Percentiles rank a stretch among this genome's conserved stretches.
Evolutionary conservation across 2,888 invertebrate genomes (phyloP).

Genomic region (Hirtodrosophila confusa): DNA sequence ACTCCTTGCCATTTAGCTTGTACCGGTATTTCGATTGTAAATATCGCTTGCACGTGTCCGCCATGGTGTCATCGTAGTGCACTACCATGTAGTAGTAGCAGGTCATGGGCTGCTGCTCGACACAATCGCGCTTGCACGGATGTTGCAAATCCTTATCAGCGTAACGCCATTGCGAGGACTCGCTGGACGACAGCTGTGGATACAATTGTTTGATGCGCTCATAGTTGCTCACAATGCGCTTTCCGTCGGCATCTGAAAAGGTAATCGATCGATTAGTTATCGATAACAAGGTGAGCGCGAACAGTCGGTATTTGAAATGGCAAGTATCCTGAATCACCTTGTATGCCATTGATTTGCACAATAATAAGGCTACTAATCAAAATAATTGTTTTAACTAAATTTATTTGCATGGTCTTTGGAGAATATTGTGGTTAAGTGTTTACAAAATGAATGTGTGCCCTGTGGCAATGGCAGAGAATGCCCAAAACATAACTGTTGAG

Average conservation of each 20-base stretch:
- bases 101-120: conserved; percentile 71
- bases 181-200: conserved; percentile 62
- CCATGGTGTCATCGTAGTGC: conserved; percentile 81
- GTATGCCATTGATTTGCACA: conserved; percentile 67
- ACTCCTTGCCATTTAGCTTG: conserved; percentile 65
- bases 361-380: conserved; percentile 54
- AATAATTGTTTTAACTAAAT: conserved; percentile 44
- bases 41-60: conserved; percentile 74
- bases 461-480: conserved; percentile 27
- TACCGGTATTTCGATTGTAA: conserved; percentile 70
- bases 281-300: conserved; percentile 3
- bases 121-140: conserved; percentile 79
- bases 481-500: conserved; percentile 50
- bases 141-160: conserved; percentile 67
- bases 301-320: too few species aligned
- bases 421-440: too few species aligned
- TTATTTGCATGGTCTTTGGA: conserved; percentile 40
- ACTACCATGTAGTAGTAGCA: conserved; percentile 81
- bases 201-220: conserved; percentile 70
- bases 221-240: conserved; percentile 67
- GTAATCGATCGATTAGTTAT: conserved; percentile 3
- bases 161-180: conserved; percentile 69
- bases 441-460: background rate
- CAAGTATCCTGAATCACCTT: conserved; percentile 42
- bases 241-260: conserved; percentile 58